phyloP scores from a whole-genome alignment of 2,888 invertebrate species.

The Penaeus monodon region DNA sequence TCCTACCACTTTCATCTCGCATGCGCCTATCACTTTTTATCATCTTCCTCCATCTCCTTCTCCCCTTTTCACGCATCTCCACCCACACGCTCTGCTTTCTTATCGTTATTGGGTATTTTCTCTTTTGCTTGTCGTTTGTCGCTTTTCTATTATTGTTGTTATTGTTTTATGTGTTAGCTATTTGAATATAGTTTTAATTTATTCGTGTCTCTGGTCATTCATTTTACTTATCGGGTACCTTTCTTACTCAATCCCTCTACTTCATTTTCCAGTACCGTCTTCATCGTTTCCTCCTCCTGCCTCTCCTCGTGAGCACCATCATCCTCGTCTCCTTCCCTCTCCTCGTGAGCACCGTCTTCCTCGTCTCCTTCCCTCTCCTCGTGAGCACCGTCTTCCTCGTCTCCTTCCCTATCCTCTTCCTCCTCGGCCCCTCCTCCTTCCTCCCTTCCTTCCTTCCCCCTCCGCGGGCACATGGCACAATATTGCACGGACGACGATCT shows the following conservation, averaged over 20 bases:
- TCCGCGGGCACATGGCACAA: constrained; percentile 23
- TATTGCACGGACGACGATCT: constrained; percentile 9
- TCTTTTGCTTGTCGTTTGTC: no score
- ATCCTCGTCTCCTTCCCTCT: no score
- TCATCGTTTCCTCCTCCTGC: no score
- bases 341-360: no score
- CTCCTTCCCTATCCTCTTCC: neutral
- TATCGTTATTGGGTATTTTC: neutral
- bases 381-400: neutral
- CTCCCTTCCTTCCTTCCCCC: neutral
- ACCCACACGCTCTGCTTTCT: neutral
- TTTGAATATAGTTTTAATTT: no score
- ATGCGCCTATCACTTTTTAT: constrained; percentile 15
- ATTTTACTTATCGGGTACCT: no score
- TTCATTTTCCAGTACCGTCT: no score
- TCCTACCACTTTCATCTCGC: neutral
- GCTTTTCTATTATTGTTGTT: no score
- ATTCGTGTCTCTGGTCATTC: no score
- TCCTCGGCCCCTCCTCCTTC: neutral
- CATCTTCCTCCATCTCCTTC: neutral
- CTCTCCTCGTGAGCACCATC: no score
- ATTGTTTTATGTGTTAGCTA: no score
- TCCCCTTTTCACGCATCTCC: neutral
- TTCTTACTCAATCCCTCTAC: no score
- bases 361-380: neutral